These are phyloP conservation scores for Reticulitermes lucifugus DNA, from an alignment of 2,888 invertebrate species.

Conservation along the genomic window DNA sequence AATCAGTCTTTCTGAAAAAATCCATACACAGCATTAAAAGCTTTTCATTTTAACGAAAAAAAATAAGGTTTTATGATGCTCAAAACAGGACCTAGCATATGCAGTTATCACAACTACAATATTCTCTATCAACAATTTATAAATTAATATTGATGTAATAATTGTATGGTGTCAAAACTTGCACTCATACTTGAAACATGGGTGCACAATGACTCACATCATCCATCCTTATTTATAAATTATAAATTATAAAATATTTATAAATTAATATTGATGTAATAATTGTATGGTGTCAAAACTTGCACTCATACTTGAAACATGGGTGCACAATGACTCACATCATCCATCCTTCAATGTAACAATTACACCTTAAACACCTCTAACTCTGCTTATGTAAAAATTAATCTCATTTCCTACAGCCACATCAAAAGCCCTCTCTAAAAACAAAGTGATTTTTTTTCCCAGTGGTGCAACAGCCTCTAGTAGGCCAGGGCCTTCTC, in stretches of 20 bases:
- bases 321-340: neutral
- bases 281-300: slow-evolving; percentile 11
- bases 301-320: neutral
- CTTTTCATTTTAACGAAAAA: neutral
- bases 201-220: neutral
- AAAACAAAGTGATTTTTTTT: neutral
- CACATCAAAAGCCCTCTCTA: neutral
- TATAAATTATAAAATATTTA: too few species aligned
- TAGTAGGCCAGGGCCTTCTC: too few species aligned
- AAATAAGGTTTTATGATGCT: neutral
- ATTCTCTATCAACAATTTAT: neutral
- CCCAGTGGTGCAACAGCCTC: too few species aligned
- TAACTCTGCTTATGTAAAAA: neutral
- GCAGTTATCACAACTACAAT: neutral
- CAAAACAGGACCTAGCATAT: neutral
- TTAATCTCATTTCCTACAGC: neutral
- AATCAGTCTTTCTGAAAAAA: slow-evolving; percentile 22
- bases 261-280: neutral
- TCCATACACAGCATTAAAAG: slow-evolving; percentile 6
- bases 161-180: slow-evolving; percentile 3
- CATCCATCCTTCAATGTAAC: neutral
- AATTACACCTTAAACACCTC: neutral
- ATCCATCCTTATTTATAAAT: too few species aligned
- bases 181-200: neutral
- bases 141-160: neutral